phyloP scores from a whole-genome alignment of 2,113 vertebrate species.

The Menidia beryllina region DNA sequence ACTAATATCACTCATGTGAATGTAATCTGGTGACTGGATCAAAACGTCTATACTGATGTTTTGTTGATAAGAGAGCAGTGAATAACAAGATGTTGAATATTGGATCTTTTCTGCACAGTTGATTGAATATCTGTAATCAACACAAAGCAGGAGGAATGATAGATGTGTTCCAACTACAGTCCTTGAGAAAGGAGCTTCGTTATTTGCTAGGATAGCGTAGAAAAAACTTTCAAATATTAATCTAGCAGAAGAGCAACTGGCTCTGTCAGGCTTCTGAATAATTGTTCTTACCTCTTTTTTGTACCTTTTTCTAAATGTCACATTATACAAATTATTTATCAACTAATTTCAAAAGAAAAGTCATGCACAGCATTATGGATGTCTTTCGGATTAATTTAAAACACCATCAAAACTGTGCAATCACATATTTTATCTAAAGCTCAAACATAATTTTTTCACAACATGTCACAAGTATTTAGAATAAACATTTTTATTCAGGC shows the following conservation, averaged over 20 bases:
- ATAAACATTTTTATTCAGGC: too few species aligned
- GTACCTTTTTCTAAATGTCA: conserved; percentile 4
- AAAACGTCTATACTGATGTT: not conserved
- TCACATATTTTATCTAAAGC: too few species aligned
- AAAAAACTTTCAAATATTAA: conserved; percentile 8
- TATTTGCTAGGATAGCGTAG: conserved; percentile 3
- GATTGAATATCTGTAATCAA: conserved; percentile 15
- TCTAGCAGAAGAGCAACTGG: not conserved
- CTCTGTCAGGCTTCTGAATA: not conserved
- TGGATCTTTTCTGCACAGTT: conserved; percentile 5
- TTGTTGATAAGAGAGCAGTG: conserved; percentile 6
- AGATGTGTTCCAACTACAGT: conserved; percentile 3
- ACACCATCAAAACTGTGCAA: not conserved
- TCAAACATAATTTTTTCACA: too few species aligned
- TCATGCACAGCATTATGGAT: not conserved
- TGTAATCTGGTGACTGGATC: not conserved
- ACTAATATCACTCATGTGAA: not conserved
- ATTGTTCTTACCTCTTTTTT: not conserved
- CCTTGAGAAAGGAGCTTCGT: conserved; percentile 5
- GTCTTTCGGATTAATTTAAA: conserved; percentile 2
- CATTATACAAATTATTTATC: not conserved
- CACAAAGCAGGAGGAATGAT: conserved; percentile 20
- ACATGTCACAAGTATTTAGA: too few species aligned
- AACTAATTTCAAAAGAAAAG: not conserved
- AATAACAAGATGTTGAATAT: not conserved